phyloP scores from a whole-genome alignment of 2,797 vertebrate genomes.

The Sardinella longiceps region DNA sequence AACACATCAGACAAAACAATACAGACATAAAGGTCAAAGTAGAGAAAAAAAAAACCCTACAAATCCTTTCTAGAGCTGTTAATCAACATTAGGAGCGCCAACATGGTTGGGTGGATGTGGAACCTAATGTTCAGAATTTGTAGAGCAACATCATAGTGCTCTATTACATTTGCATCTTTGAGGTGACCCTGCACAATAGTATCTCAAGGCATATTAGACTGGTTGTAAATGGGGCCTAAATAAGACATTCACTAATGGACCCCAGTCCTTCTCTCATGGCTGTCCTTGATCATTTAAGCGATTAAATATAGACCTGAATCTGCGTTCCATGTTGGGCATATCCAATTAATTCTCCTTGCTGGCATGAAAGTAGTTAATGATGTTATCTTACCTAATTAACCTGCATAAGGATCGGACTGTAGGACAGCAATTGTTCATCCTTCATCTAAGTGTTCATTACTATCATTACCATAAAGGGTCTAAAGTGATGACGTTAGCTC shows the following conservation, averaged over 20 bases:
- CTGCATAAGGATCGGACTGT: conserved; percentile 80
- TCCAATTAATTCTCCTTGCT: conserved; percentile 82
- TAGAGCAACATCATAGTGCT: not conserved
- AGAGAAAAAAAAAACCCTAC: not conserved
- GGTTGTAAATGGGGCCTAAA: conserved; percentile 72
- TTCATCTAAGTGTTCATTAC: conserved; percentile 81
- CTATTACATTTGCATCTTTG: not conserved
- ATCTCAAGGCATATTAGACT: conserved; percentile 66
- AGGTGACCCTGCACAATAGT: conserved; percentile 31
- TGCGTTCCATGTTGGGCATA: conserved; percentile 65
- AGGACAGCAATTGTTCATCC: conserved; percentile 79
- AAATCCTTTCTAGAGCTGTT: not conserved
- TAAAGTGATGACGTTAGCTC: conserved; percentile 74
- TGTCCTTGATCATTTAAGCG: conserved; percentile 74
- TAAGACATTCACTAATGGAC: conserved; percentile 72
- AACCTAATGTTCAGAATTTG: not conserved
- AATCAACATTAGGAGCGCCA: not conserved
- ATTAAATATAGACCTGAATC: conserved; percentile 82
- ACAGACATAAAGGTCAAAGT: not conserved
- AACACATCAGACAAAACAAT: not conserved
- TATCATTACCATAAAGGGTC: conserved; percentile 78
- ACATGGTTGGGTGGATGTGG: not conserved
- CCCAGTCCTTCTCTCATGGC: conserved; percentile 65
- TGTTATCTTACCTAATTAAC: conserved; percentile 89
- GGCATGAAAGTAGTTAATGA: conserved; percentile 83